Conservation (phyloP, 2,113 vertebrate species). For the Bubalus kerabau region DNA sequence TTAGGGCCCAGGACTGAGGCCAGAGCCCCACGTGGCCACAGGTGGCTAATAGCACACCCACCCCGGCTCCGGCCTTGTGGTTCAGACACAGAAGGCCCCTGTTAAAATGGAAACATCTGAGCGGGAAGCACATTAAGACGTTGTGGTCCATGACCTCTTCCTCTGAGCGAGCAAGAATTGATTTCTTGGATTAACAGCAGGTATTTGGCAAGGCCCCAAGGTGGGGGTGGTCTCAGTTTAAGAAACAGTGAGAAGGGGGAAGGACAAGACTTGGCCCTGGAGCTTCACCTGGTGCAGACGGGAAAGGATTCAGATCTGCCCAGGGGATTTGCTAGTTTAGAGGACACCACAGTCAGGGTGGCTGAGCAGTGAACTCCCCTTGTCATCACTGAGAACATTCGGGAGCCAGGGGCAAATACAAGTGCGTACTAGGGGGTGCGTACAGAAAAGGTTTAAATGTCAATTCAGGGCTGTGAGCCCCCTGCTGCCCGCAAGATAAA, state of each 20-base stretch:
- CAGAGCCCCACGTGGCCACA: not conserved
- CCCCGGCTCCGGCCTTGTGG: not conserved
- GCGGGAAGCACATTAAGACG: not conserved
- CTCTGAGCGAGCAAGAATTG: not conserved
- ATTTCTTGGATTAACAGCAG: constrained; percentile 43
- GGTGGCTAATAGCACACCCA: not conserved
- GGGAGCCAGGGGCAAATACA: not conserved
- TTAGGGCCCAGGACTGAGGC: not conserved
- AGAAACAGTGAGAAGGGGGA: not conserved
- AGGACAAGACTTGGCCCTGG: not conserved
- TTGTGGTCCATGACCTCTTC: not conserved
- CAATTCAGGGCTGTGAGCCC: not conserved
- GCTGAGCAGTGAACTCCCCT: not conserved
- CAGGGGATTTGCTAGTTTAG: not conserved
- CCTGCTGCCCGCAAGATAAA: not conserved
- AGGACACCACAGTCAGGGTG: not conserved
- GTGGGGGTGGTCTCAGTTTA: not conserved
- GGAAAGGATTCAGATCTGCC: not conserved
- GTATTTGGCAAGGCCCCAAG: not conserved
- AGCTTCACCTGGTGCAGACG: not conserved
- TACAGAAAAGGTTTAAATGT: not conserved
- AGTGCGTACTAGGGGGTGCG: accelerated
- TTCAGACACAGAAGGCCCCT: not conserved
- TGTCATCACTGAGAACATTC: constrained; percentile 1
- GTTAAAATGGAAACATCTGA: constrained; percentile 24